A percentile compares a stretch with the other conserved stretches of the same genome.
Conservation (phyloP, 2,888 invertebrate species). For the Spicauda simplicius region DNA sequence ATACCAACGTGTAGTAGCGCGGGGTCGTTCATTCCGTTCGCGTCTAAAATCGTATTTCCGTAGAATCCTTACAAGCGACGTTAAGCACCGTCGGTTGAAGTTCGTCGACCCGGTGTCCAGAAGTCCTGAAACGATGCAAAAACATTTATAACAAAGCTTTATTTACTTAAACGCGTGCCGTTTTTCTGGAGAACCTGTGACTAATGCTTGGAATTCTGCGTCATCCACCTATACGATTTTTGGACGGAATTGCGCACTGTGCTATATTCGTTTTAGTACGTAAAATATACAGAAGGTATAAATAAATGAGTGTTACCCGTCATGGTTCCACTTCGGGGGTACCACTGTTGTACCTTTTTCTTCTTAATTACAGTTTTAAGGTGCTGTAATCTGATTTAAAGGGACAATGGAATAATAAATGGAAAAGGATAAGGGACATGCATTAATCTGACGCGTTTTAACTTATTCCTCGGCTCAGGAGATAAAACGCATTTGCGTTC, state of each 20-base stretch:
- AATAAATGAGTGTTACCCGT: too few relatives aligned
- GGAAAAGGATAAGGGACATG: too few relatives aligned
- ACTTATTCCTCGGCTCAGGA: too few relatives aligned
- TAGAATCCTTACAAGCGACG: conserved; percentile 83
- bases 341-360: too few relatives aligned
- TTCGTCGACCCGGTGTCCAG: conserved; percentile 76
- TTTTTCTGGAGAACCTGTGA: conserved; percentile 50
- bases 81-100: conserved; percentile 81
- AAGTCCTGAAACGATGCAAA: conserved; percentile 64
- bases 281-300: too few relatives aligned
- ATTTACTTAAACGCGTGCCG: conserved; percentile 49
- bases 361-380: too few relatives aligned
- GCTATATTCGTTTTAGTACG: conserved; percentile 52
- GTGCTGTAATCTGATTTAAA: too few relatives aligned
- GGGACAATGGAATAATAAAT: too few relatives aligned
- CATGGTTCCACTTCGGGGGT: too few relatives aligned
- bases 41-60: conserved; percentile 84
- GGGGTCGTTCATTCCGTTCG: conserved; percentile 44
- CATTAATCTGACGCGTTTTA: too few relatives aligned
- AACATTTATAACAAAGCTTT: conserved; percentile 63
- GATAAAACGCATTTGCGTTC: too few relatives aligned
- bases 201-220: conserved; percentile 52
- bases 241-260: conserved; percentile 44
- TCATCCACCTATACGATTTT: conserved; percentile 47
- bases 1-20: conserved; percentile 12